Evolutionary conservation across 2,888 invertebrate species (phyloP).

Genomic region (Byasa hedistus): DNA sequence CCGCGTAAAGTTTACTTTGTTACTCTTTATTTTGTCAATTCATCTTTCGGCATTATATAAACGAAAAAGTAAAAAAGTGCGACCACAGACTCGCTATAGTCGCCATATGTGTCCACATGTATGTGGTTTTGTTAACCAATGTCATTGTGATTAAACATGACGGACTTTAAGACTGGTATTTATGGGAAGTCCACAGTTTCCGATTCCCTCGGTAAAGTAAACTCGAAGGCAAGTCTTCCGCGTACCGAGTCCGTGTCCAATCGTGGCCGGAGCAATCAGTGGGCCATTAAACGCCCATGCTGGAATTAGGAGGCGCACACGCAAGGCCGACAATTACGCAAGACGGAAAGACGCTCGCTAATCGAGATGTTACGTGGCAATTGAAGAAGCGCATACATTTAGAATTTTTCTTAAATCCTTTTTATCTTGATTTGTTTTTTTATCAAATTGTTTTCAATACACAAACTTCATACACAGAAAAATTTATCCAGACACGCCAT

Average conservation of each 20-base stretch:
- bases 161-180: not conserved
- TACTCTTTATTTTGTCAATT: too few relatives aligned
- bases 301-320: conserved; percentile 52
- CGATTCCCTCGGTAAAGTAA: not conserved
- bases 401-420: not conserved
- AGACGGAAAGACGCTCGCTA: conserved; percentile 32
- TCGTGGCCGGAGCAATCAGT: conserved; percentile 51
- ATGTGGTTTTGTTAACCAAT: not conserved
- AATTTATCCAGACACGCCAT: not conserved
- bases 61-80: too few relatives aligned
- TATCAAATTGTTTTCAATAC: not conserved
- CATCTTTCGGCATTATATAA: too few relatives aligned
- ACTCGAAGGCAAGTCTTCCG: conserved; percentile 42
- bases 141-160: not conserved
- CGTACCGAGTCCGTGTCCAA: conserved; percentile 55
- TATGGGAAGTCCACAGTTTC: not conserved
- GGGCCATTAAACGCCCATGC: conserved; percentile 65
- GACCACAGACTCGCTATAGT: too few relatives aligned
- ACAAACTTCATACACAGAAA: not conserved
- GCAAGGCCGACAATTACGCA: conserved; percentile 51
- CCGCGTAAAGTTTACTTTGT: too few relatives aligned
- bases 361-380: conserved; percentile 21
- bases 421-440: not conserved
- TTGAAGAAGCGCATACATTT: conserved; percentile 6
- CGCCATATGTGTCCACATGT: too few relatives aligned